Conservation (phyloP, 2,888 invertebrate species). For the Eubasilissa splendida region DNA sequence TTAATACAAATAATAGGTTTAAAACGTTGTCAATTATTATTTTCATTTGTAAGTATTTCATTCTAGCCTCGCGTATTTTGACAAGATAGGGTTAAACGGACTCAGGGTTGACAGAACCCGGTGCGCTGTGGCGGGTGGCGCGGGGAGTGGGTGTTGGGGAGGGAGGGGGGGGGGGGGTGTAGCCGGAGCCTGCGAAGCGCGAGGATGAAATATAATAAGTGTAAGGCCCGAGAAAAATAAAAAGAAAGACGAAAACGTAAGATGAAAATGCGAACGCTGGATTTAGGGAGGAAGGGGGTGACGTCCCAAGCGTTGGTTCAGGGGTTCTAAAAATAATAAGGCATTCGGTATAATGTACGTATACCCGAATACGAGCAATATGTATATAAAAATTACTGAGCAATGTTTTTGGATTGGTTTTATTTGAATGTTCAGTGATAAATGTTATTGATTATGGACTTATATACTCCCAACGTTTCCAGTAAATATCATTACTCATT, state of each 20-base stretch:
- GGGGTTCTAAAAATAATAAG: conserved; percentile 4
- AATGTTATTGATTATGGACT: too few species aligned
- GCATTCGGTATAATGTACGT: background rate
- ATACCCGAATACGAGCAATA: too few species aligned
- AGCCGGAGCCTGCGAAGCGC: conserved; percentile 46
- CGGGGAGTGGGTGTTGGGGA: background rate
- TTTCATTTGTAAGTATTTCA: too few species aligned
- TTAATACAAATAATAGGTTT: too few species aligned
- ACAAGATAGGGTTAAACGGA: conserved; percentile 24
- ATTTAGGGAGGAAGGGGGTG: conserved; percentile 36
- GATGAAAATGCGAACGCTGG: conserved; percentile 52
- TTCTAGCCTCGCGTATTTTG: background rate
- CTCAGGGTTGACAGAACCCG: conserved; percentile 36
- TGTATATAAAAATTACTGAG: too few species aligned
- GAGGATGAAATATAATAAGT: conserved; percentile 58
- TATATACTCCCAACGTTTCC: too few species aligned
- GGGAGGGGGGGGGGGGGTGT: background rate
- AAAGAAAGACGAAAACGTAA: conserved; percentile 52
- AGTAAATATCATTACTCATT: too few species aligned
- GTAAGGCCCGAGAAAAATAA: conserved; percentile 53
- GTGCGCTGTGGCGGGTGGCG: background rate
- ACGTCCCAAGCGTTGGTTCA: background rate
- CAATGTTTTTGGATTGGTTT: too few species aligned
- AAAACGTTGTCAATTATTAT: too few species aligned
- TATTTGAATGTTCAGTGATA: too few species aligned